A percentile compares a stretch with the other conserved stretches of the same genome.
phyloP scores from a whole-genome alignment of 2,888 invertebrate genomes.

The Lottia scabra region DNA sequence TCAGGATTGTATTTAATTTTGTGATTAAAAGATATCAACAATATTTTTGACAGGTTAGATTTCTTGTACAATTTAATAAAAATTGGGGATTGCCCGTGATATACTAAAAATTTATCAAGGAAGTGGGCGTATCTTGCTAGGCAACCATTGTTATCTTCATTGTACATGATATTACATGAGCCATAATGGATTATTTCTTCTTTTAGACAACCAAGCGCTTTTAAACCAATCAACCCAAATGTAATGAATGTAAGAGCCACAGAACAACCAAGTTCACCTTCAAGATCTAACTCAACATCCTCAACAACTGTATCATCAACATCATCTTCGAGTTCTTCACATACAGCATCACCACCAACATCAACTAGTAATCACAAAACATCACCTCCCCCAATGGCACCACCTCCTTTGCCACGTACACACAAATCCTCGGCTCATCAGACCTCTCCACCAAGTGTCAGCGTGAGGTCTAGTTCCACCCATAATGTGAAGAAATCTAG shows the following conservation, averaged over 20 bases:
- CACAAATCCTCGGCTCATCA: constrained; percentile 1
- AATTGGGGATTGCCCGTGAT: too few relatives aligned
- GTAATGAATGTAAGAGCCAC: constrained; percentile 39
- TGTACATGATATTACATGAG: background rate
- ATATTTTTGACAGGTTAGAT: too few relatives aligned
- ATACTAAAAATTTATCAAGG: too few relatives aligned
- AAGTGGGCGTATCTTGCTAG: too few relatives aligned
- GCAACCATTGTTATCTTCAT: too few relatives aligned
- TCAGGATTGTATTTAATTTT: too few relatives aligned
- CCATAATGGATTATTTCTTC: background rate
- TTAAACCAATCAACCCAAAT: constrained; percentile 43
- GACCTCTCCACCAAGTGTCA: constrained; percentile 20
- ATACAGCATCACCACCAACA: constrained; percentile 11
- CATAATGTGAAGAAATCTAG: constrained; percentile 4
- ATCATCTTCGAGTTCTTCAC: constrained; percentile 19
- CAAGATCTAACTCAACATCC: constrained; percentile 6
- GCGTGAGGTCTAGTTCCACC: constrained; percentile 7
- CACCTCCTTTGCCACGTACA: constrained; percentile 11
- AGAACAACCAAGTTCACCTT: constrained; percentile 18
- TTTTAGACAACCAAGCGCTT: constrained; percentile 42
- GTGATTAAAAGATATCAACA: too few relatives aligned
- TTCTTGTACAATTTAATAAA: too few relatives aligned
- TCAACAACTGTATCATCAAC: constrained; percentile 17
- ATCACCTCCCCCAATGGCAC: constrained; percentile 30
- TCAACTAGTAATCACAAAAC: constrained; percentile 20